Evolutionary conservation across 2,888 invertebrate genomes (phyloP), one percentile per base, ranked within the genome.

Genomic region (Lithophane ornitopus): DNA sequence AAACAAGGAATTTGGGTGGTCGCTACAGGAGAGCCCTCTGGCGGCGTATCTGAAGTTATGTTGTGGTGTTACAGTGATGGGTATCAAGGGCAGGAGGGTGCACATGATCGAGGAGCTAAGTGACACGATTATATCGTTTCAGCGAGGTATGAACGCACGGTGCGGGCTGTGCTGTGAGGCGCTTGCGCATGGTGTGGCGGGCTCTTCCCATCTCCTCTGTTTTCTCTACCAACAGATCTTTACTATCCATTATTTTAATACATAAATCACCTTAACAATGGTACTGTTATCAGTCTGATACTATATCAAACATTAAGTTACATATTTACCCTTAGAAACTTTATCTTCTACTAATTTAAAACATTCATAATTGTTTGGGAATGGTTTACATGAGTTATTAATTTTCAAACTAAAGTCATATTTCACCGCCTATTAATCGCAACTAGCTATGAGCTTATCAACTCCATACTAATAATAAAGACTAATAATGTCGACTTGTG

Each of bases 101-200:
- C 99, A 99, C 97, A 99, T 99, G 98, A 99, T 99, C 96, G 99
- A 99, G 97, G 99, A 99, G 97, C 98, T 99, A 97, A 99, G 99
- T 97, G 99, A 99, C 97, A 99, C 99, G 94, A 99, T 99, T 96
- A 99, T 99, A 97, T 99, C 99, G 96, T 99, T 99, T 98, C 99
- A 99, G 98, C 98, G 99, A 99, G 99, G 99, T 99, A 98, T 98
- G 97, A 95, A 93, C 89, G 94, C 95, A 94, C 94, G 92, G 92
- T 89, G 91, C 89, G 90, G 91, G 89, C 87, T 87, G 87, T 86
- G 89, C 87, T 87, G 87, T 86, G 89, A 85, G 85, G 83, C 91
- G 92, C 92, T 94, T 93, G 88, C 89, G 96, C 95, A 96, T 95
- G 95, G 94, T 95, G 93, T 94, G 93, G 90, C 90, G 94, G 94